phyloP scores from a whole-genome alignment of 2,888 invertebrate genomes.

The Archaeoteleia sp. region DNA sequence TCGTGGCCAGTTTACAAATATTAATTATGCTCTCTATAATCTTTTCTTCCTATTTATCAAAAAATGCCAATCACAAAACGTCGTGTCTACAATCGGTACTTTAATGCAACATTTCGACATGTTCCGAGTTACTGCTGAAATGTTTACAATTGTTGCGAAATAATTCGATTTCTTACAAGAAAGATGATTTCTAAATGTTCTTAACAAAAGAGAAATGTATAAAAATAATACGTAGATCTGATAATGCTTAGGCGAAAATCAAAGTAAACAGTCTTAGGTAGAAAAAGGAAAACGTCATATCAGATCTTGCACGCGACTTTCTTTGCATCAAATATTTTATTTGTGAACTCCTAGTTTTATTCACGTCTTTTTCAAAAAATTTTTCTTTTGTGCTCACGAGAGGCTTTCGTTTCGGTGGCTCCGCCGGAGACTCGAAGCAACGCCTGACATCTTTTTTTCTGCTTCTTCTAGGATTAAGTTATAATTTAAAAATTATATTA shows the following conservation, averaged over 20 bases:
- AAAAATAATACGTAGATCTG: conserved; percentile 45
- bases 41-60: conserved; percentile 22
- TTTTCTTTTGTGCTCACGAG: too few species aligned
- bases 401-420: too few species aligned
- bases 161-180: too few species aligned
- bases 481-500: conserved; percentile 64
- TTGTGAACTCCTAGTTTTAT: too few species aligned
- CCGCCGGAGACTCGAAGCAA: too few species aligned
- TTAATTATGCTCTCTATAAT: conserved; percentile 29
- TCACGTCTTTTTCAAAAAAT: too few species aligned
- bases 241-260: conserved; percentile 17
- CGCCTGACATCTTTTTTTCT: conserved; percentile 8
- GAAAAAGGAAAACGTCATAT: background rate
- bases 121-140: too few species aligned
- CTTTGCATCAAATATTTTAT: too few species aligned
- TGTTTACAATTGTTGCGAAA: too few species aligned
- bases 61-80: conserved; percentile 36
- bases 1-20: conserved; percentile 45
- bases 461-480: conserved; percentile 55
- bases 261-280: background rate
- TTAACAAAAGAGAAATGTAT: conserved; percentile 43
- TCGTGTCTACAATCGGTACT: conserved; percentile 8
- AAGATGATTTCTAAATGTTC: conserved; percentile 18
- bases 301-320: too few species aligned
- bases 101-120: conserved; percentile 8